Conservation (phyloP, 2,888 invertebrate genomes). For the Arctia plantaginis region DNA sequence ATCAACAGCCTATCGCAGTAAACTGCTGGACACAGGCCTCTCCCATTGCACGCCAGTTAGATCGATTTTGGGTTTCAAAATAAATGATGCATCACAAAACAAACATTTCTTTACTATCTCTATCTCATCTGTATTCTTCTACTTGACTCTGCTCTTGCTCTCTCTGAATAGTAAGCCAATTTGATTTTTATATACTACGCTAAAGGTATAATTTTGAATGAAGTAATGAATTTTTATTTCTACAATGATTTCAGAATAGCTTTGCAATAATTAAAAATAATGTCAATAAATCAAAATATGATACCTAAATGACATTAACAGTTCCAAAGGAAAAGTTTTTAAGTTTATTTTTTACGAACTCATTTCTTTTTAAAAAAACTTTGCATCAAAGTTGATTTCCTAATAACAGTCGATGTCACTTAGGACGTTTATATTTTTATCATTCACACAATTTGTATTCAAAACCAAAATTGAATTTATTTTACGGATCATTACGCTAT, state of each 20-base stretch:
- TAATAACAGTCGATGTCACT: background rate
- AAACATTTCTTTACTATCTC: background rate
- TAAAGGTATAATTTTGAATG: background rate
- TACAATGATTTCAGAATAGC: constrained; percentile 15
- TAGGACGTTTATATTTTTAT: background rate
- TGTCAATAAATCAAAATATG: background rate
- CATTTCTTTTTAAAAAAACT: background rate
- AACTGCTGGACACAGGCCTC: too few species aligned
- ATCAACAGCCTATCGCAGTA: too few species aligned
- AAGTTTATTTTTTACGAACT: background rate
- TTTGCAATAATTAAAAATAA: background rate
- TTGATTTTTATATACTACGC: background rate
- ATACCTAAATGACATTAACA: background rate
- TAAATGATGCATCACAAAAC: background rate
- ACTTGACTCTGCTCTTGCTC: background rate
- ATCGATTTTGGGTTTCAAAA: too few species aligned
- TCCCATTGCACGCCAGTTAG: too few species aligned
- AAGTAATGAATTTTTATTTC: background rate
- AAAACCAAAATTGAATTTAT: constrained; percentile 7
- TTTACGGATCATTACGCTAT: constrained; percentile 8
- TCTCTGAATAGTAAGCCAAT: background rate
- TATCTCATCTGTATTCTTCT: background rate
- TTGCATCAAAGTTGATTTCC: background rate
- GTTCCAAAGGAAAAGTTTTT: background rate
- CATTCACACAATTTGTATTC: background rate